phyloP scores from a whole-genome alignment of 1,140 invertebrate species.

The Lanistes nyassanus region DNA sequence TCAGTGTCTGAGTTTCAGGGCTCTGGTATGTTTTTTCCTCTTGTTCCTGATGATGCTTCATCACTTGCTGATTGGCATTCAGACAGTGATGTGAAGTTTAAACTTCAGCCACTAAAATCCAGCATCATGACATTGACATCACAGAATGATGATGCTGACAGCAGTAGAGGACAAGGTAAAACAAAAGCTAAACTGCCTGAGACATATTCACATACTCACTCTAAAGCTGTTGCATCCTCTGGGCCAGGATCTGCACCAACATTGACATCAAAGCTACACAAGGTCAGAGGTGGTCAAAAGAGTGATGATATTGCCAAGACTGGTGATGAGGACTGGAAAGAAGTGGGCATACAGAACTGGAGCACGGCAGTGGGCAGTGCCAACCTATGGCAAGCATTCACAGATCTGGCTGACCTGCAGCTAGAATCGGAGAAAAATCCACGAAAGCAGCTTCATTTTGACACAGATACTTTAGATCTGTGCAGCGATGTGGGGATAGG shows the following conservation, averaged over 20 bases:
- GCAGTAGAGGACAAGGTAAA: too few species aligned
- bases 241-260: too few species aligned
- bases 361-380: constrained; percentile 4
- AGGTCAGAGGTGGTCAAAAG: too few species aligned
- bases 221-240: too few species aligned
- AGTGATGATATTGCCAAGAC: background rate
- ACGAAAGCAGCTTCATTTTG: too few species aligned
- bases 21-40: constrained; percentile 15
- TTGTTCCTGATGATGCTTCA: constrained; percentile 9
- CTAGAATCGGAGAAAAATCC: background rate
- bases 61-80: constrained; percentile 2
- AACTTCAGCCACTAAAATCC: background rate
- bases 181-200: too few species aligned
- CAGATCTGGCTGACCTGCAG: constrained; percentile 6
- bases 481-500: too few species aligned
- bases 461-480: too few species aligned
- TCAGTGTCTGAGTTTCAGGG: constrained; percentile 10
- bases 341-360: constrained; percentile 12
- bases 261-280: too few species aligned
- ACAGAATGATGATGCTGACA: too few species aligned
- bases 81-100: constrained; percentile 12
- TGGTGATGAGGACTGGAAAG: constrained; percentile 10
- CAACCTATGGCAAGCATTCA: constrained; percentile 19
- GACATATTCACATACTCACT: too few species aligned
- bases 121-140: too few species aligned